A percentile compares a stretch with the other conserved stretches of the same genome.
Conservation (phyloP, 2,113 vertebrate species). For the Macaca fascicularis region DNA sequence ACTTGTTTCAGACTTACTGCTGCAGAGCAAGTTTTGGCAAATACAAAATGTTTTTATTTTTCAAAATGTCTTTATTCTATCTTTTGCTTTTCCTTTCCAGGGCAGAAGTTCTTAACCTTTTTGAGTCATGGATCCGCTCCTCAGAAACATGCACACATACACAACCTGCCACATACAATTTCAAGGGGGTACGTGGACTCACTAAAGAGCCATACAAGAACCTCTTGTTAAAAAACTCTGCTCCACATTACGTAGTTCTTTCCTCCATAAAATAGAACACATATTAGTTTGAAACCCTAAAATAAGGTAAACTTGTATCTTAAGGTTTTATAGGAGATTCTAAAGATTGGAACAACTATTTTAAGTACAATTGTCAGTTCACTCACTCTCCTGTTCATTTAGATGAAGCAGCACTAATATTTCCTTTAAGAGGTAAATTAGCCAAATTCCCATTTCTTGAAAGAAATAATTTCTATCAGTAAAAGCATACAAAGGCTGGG, state of each 20-base stretch:
- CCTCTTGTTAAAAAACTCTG: neutral
- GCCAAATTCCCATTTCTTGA: neutral
- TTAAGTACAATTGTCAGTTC: neutral
- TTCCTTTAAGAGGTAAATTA: neutral
- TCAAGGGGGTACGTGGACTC: neutral
- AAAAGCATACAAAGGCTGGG: neutral
- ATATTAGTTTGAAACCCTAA: neutral
- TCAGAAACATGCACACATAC: neutral
- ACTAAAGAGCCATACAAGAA: neutral
- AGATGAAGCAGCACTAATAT: slow-evolving; percentile 1
- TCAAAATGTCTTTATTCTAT: neutral
- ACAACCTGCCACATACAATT: neutral
- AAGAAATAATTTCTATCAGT: neutral
- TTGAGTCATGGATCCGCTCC: neutral
- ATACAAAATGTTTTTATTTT: neutral
- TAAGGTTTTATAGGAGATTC: neutral
- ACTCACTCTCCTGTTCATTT: neutral
- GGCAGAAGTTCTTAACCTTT: neutral
- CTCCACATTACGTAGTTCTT: neutral
- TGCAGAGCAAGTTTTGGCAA: neutral
- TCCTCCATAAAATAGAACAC: neutral
- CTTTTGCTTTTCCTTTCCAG: neutral
- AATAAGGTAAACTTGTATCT: neutral
- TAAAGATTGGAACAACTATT: neutral
- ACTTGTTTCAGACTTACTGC: neutral